Conservation (phyloP, 2,113 vertebrate species). For the Callionymus lyra region DNA sequence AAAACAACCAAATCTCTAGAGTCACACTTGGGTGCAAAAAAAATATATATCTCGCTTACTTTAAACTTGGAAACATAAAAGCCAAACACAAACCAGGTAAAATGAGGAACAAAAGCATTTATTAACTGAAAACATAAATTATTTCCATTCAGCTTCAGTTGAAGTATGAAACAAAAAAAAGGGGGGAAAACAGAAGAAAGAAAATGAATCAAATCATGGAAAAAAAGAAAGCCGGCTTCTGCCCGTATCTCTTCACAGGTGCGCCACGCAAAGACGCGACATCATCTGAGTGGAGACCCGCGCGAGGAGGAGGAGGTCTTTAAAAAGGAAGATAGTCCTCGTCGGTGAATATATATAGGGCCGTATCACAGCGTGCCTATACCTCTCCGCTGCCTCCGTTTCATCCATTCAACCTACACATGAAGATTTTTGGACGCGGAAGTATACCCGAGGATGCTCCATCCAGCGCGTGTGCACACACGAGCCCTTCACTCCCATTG, state of each 20-base stretch:
- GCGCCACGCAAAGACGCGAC: conserved; percentile 76
- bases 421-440: conserved; percentile 69
- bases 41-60: conserved; percentile 24
- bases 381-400: conserved; percentile 73
- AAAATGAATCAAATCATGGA: conserved; percentile 71
- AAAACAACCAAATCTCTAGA: too few relatives aligned
- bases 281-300: conserved; percentile 74
- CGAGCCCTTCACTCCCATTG: conserved; percentile 47
- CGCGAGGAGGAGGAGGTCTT: conserved; percentile 67
- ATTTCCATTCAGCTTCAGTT: conserved; percentile 56
- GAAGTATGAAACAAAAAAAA: conserved; percentile 58
- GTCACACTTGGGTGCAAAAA: conserved; percentile 1
- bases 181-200: neutral
- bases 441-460: conserved; percentile 65
- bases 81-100: conserved; percentile 64
- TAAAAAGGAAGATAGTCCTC: conserved; percentile 69
- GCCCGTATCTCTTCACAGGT: conserved; percentile 77
- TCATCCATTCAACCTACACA: conserved; percentile 63
- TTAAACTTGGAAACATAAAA: conserved; percentile 66
- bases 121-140: conserved; percentile 69
- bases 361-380: conserved; percentile 75
- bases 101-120: conserved; percentile 67
- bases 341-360: conserved; percentile 77
- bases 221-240: conserved; percentile 63
- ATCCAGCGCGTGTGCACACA: conserved; percentile 45